Evolutionary conservation across 2,113 vertebrate species (phyloP).

Genomic region (Oxygymnocypris stewartii): DNA sequence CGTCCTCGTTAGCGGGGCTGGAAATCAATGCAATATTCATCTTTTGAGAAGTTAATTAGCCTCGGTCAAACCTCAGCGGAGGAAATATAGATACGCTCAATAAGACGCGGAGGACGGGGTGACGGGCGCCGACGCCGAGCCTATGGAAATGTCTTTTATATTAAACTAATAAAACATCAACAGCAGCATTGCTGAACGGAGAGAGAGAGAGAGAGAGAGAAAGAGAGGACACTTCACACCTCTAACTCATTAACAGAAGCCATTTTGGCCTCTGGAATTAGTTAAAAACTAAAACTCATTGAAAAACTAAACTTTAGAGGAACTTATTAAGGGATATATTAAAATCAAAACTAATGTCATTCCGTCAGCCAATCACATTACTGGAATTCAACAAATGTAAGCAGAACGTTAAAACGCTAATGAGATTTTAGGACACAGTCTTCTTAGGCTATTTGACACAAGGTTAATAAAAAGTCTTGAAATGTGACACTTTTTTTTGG

Average conservation of each 20-base stretch:
- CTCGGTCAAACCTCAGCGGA: constrained; percentile 40
- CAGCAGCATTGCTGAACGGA: background rate
- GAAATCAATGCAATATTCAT: constrained; percentile 52
- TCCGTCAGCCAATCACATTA: background rate
- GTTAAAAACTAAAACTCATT: constrained; percentile 12
- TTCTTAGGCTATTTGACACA: no score
- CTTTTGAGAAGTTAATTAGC: constrained; percentile 54
- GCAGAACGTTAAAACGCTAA: background rate
- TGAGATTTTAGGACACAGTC: background rate
- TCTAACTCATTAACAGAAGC: background rate
- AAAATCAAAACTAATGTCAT: background rate
- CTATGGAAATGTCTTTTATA: constrained; percentile 27
- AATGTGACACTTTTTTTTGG: no score
- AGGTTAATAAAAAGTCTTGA: no score
- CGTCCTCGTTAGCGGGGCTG: constrained; percentile 26
- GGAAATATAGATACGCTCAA: constrained; percentile 41
- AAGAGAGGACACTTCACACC: background rate
- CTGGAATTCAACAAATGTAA: background rate
- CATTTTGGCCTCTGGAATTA: background rate
- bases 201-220: background rate
- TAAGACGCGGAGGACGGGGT: background rate
- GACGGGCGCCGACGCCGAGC: background rate
- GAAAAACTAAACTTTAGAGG: background rate
- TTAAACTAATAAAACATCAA: background rate
- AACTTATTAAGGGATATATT: background rate